phyloP scores from a whole-genome alignment of 2,113 vertebrate genomes.

The Cyrtonyx montezumae region DNA sequence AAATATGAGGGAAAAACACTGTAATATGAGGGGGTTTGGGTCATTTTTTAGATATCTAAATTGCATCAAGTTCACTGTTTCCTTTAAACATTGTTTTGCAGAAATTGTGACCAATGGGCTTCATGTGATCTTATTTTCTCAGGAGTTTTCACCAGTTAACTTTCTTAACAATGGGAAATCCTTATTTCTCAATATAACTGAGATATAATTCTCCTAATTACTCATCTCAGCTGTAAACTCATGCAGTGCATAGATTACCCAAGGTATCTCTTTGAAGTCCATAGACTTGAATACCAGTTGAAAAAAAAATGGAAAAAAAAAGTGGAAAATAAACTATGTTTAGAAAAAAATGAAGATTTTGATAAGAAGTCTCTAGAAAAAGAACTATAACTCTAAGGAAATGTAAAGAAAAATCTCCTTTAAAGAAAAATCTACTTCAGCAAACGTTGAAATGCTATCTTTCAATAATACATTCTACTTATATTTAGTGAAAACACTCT shows the following conservation, averaged over 20 bases:
- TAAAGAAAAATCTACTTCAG: not conserved
- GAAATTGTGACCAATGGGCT: not conserved
- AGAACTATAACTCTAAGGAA: not conserved
- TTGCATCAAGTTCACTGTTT: not conserved
- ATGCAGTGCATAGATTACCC: not conserved
- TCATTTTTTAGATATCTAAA: not conserved
- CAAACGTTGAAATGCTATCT: not conserved
- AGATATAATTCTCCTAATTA: not conserved
- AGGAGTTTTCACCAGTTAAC: not conserved
- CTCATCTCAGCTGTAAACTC: not conserved
- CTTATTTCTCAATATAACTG: not conserved
- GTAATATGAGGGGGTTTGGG: fast-evolving
- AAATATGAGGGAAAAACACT: not conserved
- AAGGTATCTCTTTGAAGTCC: not conserved
- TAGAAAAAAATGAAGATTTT: not conserved
- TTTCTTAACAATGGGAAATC: not conserved
- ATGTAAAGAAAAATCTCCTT: not conserved
- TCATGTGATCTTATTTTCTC: not conserved
- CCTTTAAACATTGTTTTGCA: not conserved
- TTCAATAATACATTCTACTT: not conserved
- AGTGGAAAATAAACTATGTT: not conserved
- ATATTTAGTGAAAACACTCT: not conserved
- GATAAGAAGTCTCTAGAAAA: not conserved
- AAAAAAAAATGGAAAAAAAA: not conserved
- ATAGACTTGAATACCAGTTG: not conserved